Evolutionary conservation across 1,140 invertebrate genomes (phyloP), one percentile per base, ranked within the genome.

Genomic region (Pectinophora gossypiella): DNA sequence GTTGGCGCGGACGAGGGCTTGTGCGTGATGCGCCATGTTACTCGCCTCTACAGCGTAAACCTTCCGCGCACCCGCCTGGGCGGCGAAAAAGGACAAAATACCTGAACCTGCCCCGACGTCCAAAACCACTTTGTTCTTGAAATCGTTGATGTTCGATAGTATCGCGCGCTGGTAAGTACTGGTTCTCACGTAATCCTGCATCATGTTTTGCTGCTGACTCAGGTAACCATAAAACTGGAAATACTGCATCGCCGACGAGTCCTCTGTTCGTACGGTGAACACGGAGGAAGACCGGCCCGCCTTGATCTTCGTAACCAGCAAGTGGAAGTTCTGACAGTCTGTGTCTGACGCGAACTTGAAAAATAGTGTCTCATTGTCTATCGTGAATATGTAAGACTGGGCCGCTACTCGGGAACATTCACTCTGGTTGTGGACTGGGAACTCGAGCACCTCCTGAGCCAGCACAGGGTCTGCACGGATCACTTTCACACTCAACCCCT

Each of bases 191-290:
- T 98, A 99, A 87, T 99, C 98, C 90, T 97, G 96, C 95, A 99
- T 97, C 98, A 99, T 99, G 76, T 99, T 99, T 88, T 99, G 98
- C 86, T 99, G 98, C 82, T 99, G 98, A 43, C 97, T 99, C 49
- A 99, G 88, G 89, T 99, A 99, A 49, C 98, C 97, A 88, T 99
- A 99, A 88, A 99, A 99, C 90, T 99, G 93, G 73, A 97, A 99
- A 90, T 99, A 99, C 81, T 99, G 98, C 80, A 96, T 95, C 21
- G 98, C 98, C 15, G 97, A 99, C 0, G 97, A 97, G 71, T 99
- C 97, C 80, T 99, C 98, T 18, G 98, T 99, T 78, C 98, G 91
- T 59, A 97, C 94, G n/a, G 95, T 95, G 87, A 99, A 99, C 49
- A 97, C 94, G 0, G 96, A 97, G 2, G 92, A 89, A 20, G 92